Evolutionary conservation across 2,888 invertebrate species (phyloP).

Genomic region (Clostera curtula): DNA sequence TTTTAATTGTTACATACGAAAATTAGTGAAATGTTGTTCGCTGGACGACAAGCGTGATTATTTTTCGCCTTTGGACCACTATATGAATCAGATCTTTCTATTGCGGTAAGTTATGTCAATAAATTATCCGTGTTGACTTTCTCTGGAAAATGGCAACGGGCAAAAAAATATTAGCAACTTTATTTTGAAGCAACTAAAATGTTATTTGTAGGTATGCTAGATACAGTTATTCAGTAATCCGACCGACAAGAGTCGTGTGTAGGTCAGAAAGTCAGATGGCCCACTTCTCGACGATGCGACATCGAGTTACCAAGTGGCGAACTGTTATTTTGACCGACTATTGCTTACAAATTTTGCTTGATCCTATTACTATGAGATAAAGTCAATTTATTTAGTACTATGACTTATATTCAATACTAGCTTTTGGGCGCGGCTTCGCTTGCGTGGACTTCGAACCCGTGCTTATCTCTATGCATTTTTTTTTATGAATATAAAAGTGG

Average conservation of each 20-base stretch:
- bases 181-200: too few species aligned
- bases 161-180: too few species aligned
- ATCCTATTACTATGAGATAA: conserved; percentile 34
- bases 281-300: conserved; percentile 58
- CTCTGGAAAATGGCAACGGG: not conserved
- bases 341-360: conserved; percentile 26
- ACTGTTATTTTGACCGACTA: conserved; percentile 52
- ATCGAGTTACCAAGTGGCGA: conserved; percentile 45
- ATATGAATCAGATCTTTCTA: conserved; percentile 49
- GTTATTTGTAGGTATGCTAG: too few species aligned
- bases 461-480: too few species aligned
- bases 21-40: conserved; percentile 66
- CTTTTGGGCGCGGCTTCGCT: too few species aligned
- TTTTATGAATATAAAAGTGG: too few species aligned
- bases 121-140: conserved; percentile 2
- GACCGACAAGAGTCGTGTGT: conserved; percentile 39
- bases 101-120: conserved; percentile 41
- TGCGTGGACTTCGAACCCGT: too few species aligned
- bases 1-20: conserved; percentile 52
- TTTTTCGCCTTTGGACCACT: conserved; percentile 44
- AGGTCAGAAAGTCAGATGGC: conserved; percentile 60
- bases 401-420: too few species aligned
- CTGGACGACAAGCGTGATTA: conserved; percentile 42
- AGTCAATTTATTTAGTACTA: too few species aligned
- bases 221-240: too few species aligned